Conservation (phyloP, 2,113 vertebrate species). For the Dasypus novemcinctus region DNA sequence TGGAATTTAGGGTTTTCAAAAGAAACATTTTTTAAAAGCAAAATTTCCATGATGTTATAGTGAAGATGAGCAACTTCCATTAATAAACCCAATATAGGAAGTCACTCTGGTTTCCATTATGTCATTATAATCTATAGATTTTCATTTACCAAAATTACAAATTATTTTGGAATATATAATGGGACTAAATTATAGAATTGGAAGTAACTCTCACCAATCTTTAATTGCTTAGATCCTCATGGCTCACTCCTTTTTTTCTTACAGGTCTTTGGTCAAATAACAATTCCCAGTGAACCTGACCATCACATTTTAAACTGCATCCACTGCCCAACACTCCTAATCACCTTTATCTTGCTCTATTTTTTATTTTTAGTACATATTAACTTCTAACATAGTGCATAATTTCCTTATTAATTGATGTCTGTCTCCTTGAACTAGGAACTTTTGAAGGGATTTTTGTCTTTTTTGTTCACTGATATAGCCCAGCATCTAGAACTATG, state of each 20-base stretch:
- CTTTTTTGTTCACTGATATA: not conserved
- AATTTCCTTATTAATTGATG: not conserved
- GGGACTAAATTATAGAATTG: not conserved
- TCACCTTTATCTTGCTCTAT: not conserved
- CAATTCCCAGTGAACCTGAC: not conserved
- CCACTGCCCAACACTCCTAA: not conserved
- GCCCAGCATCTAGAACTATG: not conserved
- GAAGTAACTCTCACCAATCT: not conserved
- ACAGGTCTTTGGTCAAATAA: not conserved
- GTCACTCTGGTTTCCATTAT: not conserved
- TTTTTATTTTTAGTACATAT: not conserved
- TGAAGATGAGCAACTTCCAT: not conserved
- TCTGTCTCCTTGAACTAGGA: not conserved
- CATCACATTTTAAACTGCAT: not conserved
- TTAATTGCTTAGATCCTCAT: not conserved
- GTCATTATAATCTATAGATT: slow-evolving; percentile 6
- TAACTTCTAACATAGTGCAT: not conserved
- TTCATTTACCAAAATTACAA: not conserved
- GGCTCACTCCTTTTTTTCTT: not conserved
- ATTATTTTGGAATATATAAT: not conserved
- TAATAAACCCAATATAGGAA: not conserved
- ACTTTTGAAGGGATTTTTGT: not conserved
- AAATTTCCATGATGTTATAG: not conserved
- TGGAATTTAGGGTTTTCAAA: slow-evolving; percentile 40
- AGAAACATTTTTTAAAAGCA: slow-evolving; percentile 3